A percentile compares a stretch with the other conserved stretches of the same genome.
Conservation (phyloP, 2,888 invertebrate species). For the Chrysolina haemoptera region DNA sequence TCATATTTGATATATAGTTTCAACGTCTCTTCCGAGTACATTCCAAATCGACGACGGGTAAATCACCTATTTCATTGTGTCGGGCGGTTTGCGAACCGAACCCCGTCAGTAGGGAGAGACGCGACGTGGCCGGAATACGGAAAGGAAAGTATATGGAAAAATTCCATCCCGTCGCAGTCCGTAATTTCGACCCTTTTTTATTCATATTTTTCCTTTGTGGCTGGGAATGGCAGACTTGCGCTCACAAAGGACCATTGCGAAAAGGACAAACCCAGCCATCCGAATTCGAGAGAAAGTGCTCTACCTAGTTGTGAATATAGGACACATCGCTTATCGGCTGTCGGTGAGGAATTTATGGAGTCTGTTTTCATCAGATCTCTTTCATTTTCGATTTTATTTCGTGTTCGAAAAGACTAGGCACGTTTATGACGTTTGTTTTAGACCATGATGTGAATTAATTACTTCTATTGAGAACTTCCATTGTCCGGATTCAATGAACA, state of each 20-base stretch:
- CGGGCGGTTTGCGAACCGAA: neutral
- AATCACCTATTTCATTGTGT: conserved; percentile 5
- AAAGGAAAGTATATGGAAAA: conserved; percentile 7
- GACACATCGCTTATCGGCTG: neutral
- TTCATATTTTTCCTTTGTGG: conserved; percentile 1
- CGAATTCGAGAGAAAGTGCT: neutral
- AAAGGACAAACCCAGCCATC: conserved; percentile 11
- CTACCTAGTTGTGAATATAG: neutral
- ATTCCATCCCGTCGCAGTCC: neutral
- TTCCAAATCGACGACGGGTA: neutral
- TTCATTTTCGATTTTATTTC: too few species aligned
- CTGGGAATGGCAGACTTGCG: neutral
- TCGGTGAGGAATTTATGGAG: too few species aligned
- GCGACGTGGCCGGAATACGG: conserved; percentile 2
- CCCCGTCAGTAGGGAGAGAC: neutral
- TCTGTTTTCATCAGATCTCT: too few species aligned
- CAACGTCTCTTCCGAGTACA: neutral
- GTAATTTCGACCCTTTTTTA: neutral
- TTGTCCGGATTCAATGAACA: too few species aligned
- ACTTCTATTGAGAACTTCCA: too few species aligned
- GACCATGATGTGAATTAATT: too few species aligned
- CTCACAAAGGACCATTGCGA: neutral
- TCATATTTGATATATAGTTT: neutral
- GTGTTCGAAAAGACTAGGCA: too few species aligned
- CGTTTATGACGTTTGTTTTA: too few species aligned